Evolutionary conservation across 64 coral and sea anemone genomes (phyloP).

Genomic region (Stichodactyla helianthus): DNA sequence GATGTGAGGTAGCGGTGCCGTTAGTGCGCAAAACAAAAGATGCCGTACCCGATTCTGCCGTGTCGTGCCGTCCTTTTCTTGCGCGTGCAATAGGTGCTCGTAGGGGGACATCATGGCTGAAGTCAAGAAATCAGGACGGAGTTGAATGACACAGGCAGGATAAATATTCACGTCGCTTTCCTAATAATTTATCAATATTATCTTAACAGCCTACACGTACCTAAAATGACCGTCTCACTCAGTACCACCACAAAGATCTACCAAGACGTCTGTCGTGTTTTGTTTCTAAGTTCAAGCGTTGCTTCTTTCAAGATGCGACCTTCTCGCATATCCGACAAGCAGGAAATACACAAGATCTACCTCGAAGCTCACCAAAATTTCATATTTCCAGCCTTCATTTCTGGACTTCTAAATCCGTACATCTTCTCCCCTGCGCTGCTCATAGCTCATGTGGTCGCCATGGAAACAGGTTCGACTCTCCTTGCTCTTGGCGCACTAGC

Average conservation of each 20-base stretch:
- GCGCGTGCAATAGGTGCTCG: too few relatives aligned
- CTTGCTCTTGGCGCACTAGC: constrained; percentile 10
- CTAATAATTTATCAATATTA: too few relatives aligned
- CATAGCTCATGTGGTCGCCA: not conserved
- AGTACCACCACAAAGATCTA: not conserved
- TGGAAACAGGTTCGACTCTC: constrained; percentile 7
- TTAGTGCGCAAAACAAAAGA: too few relatives aligned
- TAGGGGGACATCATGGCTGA: too few relatives aligned
- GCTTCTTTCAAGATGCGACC: constrained; percentile 9
- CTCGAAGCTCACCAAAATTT: constrained; percentile 50
- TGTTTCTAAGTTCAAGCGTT: not conserved
- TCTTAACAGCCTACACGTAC: not conserved
- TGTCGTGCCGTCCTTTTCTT: too few relatives aligned
- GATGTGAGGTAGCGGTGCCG: too few relatives aligned
- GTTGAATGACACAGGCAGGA: too few relatives aligned
- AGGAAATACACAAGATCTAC: constrained; percentile 36
- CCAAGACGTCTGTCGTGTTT: not conserved
- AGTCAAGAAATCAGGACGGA: too few relatives aligned
- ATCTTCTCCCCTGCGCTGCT: constrained; percentile 36
- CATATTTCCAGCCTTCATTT: constrained; percentile 51
- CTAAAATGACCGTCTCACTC: not conserved
- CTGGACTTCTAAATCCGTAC: constrained; percentile 41
- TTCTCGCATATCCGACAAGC: constrained; percentile 15
- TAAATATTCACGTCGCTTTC: too few relatives aligned
- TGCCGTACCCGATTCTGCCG: too few relatives aligned